Evolutionary conservation across 2,888 invertebrate genomes (phyloP).

Genomic region (Plebejus argus): DNA sequence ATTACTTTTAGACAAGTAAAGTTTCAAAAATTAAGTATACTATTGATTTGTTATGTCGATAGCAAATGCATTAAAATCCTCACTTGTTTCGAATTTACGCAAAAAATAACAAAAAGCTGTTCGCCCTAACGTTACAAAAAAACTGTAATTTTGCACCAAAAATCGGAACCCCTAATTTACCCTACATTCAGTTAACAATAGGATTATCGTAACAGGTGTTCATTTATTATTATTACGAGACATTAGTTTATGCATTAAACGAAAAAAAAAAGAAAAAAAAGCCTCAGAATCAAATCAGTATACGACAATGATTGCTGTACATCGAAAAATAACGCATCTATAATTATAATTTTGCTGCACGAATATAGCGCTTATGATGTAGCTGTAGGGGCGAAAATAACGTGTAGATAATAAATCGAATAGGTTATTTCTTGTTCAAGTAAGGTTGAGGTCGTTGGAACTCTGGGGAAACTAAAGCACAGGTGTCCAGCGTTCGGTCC

Average conservation of each 20-base stretch:
- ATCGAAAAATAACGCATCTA: conserved; percentile 72
- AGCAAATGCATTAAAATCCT: conserved; percentile 25
- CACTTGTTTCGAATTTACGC: background rate
- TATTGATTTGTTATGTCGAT: conserved; percentile 3
- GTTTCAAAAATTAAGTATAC: too few relatives aligned
- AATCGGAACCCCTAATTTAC: conserved; percentile 55
- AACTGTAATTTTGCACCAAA: conserved; percentile 51
- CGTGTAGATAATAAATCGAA: conserved; percentile 46
- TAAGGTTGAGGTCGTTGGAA: conserved; percentile 77
- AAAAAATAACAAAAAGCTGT: conserved; percentile 6
- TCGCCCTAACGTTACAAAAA: conserved; percentile 45
- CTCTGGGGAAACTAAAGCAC: conserved; percentile 80
- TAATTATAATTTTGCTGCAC: conserved; percentile 51
- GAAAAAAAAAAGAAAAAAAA: conserved; percentile 65
- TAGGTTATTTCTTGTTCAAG: conserved; percentile 58
- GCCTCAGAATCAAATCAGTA: conserved; percentile 78
- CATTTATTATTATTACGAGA: conserved; percentile 74
- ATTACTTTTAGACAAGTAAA: too few relatives aligned
- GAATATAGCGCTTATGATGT: conserved; percentile 49
- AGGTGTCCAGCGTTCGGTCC: conserved; percentile 79
- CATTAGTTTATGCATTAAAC: conserved; percentile 74
- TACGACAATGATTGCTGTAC: conserved; percentile 77
- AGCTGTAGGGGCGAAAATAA: conserved; percentile 51
- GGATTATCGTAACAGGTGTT: conserved; percentile 73
- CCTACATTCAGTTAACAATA: conserved; percentile 62